Evolutionary conservation across 2,888 invertebrate species (phyloP).

Genomic region (Myopa testacea): DNA sequence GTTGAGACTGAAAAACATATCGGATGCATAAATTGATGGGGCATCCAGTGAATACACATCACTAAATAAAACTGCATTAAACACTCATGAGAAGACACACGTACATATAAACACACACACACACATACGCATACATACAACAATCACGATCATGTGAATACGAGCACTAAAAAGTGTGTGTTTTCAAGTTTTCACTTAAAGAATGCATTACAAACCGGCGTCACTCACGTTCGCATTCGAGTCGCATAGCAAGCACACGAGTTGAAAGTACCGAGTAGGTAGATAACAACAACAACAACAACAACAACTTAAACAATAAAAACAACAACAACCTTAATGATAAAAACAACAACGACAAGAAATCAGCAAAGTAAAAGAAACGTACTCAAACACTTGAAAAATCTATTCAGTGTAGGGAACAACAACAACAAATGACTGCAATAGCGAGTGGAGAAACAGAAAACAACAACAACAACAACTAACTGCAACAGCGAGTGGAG

Average conservation of each 20-base stretch:
- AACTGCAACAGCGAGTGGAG: background rate
- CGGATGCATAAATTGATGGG: too few relatives aligned
- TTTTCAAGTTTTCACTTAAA: conserved; percentile 9
- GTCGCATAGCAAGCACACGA: background rate
- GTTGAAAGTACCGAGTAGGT: background rate
- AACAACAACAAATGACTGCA: background rate
- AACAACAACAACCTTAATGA: background rate
- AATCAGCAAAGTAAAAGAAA: background rate
- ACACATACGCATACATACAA: background rate
- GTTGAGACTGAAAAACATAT: too few relatives aligned
- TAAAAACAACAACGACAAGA: background rate
- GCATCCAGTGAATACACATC: too few relatives aligned
- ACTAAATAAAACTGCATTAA: background rate
- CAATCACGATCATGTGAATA: background rate
- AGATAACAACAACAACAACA: background rate
- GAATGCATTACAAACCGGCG: background rate
- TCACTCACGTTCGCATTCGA: background rate
- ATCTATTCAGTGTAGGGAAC: background rate
- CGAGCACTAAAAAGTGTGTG: background rate
- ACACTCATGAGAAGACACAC: background rate
- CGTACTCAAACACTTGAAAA: background rate
- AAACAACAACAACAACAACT: background rate
- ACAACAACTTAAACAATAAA: background rate
- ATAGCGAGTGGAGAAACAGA: background rate
- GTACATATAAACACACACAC: background rate